Base-by-base conservation (phyloP, 2,113 vertebrate species). In the Cynoglossus semilaevis region DNA sequence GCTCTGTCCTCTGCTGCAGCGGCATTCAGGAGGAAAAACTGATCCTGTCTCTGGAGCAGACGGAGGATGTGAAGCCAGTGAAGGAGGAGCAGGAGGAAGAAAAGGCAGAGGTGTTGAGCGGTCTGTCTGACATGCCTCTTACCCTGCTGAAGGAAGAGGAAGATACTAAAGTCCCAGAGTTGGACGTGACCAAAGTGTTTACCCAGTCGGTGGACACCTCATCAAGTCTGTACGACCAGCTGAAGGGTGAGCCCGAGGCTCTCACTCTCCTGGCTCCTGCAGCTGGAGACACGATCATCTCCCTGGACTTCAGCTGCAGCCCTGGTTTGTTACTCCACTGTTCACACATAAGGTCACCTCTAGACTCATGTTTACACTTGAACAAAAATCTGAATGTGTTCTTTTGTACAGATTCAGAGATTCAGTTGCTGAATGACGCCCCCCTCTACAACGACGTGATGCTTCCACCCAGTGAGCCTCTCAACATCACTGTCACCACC, bases 371-470 rank as follows among this genome's bases (percentile, higher is more conserved):
- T 59, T 52, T 18, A n/a, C 43, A n/a, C 22, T 10, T 1, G 1
- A 5, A 34, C 17, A 45, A 8, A 47, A 66, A 38, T 0, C 13
- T 68, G 11, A 68, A 15, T 1, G 5, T 9, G 1, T 5, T 44
- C 9, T 62, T 51, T 7, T 18, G 65, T 51, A 38, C 88, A 93
- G 94, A 94, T 73, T 89, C 94, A 52, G 94, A 96, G 73, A 88
- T 93, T 42, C 90, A 92, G 70, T 85, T 91, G 65, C 87, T 92
- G 84, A 91, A 93, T 72, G 95, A 97, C 45, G 91, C 92, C 54
- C 94, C 95, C 54, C 88, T 99, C 62, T 98, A 96, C 90, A 99
- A 96, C 0, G 96, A 98, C 73, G 95, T 98, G 63, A 98, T 98
- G 95, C 92, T 98, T 67, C 96, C 91, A 59, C 87, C 90, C 48